Evolutionary conservation across 2,888 invertebrate genomes (phyloP).

Genomic region (Tetranychus truncatus): DNA sequence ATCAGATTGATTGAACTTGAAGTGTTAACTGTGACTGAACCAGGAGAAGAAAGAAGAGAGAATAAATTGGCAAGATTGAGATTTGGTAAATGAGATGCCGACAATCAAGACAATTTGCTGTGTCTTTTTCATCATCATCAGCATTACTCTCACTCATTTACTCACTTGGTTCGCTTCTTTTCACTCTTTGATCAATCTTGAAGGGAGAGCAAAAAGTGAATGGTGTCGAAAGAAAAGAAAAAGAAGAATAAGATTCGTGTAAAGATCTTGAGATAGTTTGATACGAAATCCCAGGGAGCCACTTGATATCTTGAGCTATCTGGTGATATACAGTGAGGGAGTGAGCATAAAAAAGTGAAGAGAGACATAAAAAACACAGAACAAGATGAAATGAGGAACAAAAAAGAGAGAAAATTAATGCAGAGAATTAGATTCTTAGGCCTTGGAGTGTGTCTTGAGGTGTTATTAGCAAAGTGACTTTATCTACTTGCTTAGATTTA

Average conservation of each 20-base stretch:
- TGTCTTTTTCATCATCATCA: not conserved
- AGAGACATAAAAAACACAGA: not conserved
- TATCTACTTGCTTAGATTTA: constrained; percentile 4
- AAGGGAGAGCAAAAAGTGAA: not conserved
- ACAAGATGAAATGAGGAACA: not conserved
- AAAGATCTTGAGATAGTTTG: not conserved
- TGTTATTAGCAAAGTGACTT: constrained; percentile 3
- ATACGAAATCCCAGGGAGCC: not conserved
- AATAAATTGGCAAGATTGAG: not conserved
- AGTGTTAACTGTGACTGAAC: not conserved
- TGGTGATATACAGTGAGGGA: not conserved
- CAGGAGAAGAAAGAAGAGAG: not conserved
- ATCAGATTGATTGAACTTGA: not conserved
- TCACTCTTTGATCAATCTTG: not conserved
- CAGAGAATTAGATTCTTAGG: not conserved
- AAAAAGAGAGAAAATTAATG: constrained; percentile 3
- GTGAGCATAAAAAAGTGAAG: not conserved
- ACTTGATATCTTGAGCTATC: not conserved
- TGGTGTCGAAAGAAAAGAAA: not conserved
- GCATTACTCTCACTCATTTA: no score
- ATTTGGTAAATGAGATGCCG: not conserved
- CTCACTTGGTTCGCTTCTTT: not conserved
- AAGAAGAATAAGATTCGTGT: not conserved
- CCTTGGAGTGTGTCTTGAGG: not conserved
- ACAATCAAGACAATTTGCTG: not conserved